Evolutionary conservation across 2,888 invertebrate genomes (phyloP).

Genomic region (Pedicia rivosa): DNA sequence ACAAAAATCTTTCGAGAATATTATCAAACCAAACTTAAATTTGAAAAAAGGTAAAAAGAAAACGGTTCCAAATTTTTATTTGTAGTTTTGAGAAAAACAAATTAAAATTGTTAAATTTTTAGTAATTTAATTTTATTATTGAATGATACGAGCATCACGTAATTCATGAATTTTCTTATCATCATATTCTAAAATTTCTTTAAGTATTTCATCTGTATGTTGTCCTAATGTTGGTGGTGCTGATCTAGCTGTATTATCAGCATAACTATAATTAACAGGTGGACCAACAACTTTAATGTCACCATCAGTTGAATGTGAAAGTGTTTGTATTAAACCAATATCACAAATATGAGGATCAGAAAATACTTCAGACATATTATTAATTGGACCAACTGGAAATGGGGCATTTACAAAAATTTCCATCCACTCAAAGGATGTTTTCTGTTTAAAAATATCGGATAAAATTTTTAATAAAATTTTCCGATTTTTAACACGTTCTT

Average conservation of each 20-base stretch:
- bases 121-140: not conserved
- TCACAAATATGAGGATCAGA: slow-evolving; percentile 69
- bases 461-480: slow-evolving; percentile 46
- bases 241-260: slow-evolving; percentile 47
- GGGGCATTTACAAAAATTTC: slow-evolving; percentile 49
- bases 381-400: slow-evolving; percentile 84
- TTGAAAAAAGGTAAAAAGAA: too few relatives aligned
- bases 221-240: slow-evolving; percentile 79
- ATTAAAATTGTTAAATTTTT: not conserved
- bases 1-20: too few relatives aligned
- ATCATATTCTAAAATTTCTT: slow-evolving; percentile 45
- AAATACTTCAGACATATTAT: slow-evolving; percentile 72
- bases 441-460: slow-evolving; percentile 38
- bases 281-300: slow-evolving; percentile 68
- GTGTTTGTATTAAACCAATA: slow-evolving; percentile 52
- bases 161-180: slow-evolving; percentile 39
- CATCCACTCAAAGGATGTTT: slow-evolving; percentile 62
- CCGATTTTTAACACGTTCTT: slow-evolving; percentile 59
- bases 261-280: slow-evolving; percentile 64
- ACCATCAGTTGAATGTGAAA: slow-evolving; percentile 54
- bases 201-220: slow-evolving; percentile 66
- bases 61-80: too few relatives aligned
- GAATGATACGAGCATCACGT: slow-evolving; percentile 11
- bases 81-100: too few relatives aligned
- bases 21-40: too few relatives aligned